These are phyloP conservation scores for Eulemur mongoz DNA, from an alignment of 2,797 vertebrate genomes.

Conservation along the genomic window DNA sequence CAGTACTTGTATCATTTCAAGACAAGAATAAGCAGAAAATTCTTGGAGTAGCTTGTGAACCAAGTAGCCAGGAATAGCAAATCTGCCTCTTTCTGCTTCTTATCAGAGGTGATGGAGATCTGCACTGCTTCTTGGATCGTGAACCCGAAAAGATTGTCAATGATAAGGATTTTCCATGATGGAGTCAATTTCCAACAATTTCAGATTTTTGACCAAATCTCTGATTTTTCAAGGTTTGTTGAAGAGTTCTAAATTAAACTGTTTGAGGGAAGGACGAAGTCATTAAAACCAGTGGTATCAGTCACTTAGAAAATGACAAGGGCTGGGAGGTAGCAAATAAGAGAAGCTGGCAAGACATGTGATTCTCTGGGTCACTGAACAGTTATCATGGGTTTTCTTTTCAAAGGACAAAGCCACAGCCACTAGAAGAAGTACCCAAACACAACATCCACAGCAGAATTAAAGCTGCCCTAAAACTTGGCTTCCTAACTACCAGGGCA, in stretches of 20 bases:
- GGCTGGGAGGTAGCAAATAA: not conserved
- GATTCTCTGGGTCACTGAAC: not conserved
- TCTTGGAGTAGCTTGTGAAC: constrained; percentile 21
- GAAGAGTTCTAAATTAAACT: not conserved
- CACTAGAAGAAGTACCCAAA: not conserved
- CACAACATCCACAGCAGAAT: not conserved
- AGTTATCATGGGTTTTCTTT: not conserved
- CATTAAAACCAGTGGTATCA: not conserved
- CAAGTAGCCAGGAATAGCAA: constrained; percentile 34
- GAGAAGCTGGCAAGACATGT: not conserved
- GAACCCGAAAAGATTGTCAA: not conserved
- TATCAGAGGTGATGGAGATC: not conserved
- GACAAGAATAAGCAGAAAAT: constrained; percentile 39
- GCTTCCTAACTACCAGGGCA: not conserved
- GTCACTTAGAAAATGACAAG: not conserved
- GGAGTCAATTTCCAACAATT: not conserved
- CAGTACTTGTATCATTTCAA: constrained; percentile 47
- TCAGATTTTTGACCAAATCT: not conserved
- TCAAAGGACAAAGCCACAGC: not conserved
- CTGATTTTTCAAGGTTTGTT: not conserved
- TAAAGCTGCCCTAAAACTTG: not conserved
- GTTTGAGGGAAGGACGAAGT: not conserved
- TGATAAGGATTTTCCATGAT: not conserved
- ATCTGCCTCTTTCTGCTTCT: not conserved
- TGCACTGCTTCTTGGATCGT: not conserved